A percentile compares a stretch with the other conserved stretches of the same genome.
phyloP scores from a whole-genome alignment of 2,888 invertebrate species.

The Polymixis lichenea region DNA sequence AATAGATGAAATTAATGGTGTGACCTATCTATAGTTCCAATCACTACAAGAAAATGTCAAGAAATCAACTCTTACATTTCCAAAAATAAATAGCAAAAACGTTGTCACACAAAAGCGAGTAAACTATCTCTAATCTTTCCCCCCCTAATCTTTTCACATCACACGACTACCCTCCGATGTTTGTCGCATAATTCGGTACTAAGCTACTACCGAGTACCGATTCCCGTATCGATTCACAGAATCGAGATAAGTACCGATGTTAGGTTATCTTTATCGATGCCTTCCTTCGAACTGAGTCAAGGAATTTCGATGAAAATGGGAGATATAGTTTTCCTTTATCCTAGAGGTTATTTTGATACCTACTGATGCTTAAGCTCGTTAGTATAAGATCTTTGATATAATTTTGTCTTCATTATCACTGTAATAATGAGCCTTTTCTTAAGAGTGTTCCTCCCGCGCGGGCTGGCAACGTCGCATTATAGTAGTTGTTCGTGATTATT shows the following conservation, averaged over 20 bases:
- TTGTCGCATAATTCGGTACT: conserved; percentile 66
- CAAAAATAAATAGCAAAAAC: conserved; percentile 10
- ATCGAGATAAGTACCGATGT: conserved; percentile 52
- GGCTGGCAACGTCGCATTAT: no score
- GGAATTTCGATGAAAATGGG: conserved; percentile 26
- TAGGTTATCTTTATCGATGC: conserved; percentile 54
- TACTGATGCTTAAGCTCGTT: conserved; percentile 21
- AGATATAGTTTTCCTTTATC: conserved; percentile 32
- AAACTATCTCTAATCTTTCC: conserved; percentile 31
- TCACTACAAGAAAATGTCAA: no score
- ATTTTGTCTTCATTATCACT: conserved; percentile 13
- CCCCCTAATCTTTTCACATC: conserved; percentile 38
- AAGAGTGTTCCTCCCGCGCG: no score
- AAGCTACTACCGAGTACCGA: conserved; percentile 56
- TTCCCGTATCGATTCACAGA: conserved; percentile 40
- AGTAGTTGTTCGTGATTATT: no score
- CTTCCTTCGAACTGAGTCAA: conserved; percentile 32
- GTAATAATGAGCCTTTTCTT: conserved; percentile 2
- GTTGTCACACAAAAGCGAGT: background rate
- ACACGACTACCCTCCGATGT: conserved; percentile 45
- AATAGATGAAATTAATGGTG: no score
- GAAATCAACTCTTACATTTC: background rate
- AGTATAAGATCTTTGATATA: background rate
- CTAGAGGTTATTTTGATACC: background rate
- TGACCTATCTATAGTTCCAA: no score